Evolutionary conservation across 1,140 invertebrate genomes (phyloP).

Genomic region (Goniozus legneri): DNA sequence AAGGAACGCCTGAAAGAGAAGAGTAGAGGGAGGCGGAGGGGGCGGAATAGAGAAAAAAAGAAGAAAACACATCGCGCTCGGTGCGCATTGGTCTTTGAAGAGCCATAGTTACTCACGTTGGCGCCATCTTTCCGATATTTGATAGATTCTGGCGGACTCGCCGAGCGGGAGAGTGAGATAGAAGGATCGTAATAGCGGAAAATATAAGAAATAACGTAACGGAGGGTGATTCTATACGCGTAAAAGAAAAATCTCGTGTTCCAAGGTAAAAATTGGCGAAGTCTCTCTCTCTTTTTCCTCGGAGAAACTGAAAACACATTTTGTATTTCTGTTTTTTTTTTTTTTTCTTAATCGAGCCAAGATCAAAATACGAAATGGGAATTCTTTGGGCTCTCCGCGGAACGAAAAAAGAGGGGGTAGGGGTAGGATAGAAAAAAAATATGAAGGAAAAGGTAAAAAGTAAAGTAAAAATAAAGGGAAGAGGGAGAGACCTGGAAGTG

Average conservation of each 20-base stretch:
- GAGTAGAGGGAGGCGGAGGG: background rate
- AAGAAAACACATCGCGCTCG: slow-evolving; percentile 15
- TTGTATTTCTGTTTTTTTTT: too few species aligned
- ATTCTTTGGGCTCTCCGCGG: too few species aligned
- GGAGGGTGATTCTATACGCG: too few species aligned
- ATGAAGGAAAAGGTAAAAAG: too few species aligned
- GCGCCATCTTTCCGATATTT: slow-evolving; percentile 24
- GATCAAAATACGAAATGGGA: too few species aligned
- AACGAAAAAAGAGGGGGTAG: background rate
- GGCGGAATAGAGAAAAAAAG: slow-evolving; percentile 11
- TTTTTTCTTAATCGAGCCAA: too few species aligned
- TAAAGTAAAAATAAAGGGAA: too few species aligned
- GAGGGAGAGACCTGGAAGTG: slow-evolving; percentile 24
- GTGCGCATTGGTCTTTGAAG: slow-evolving; percentile 15
- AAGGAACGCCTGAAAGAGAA: background rate
- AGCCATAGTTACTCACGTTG: slow-evolving; percentile 22
- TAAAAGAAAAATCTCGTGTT: too few species aligned
- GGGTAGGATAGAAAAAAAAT: background rate
- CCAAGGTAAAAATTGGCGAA: too few species aligned
- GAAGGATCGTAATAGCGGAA: slow-evolving; percentile 6
- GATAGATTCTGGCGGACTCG: slow-evolving; percentile 21
- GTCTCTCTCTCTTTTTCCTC: too few species aligned
- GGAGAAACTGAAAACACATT: too few species aligned
- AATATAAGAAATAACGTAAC: slow-evolving; percentile 18
- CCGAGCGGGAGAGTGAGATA: background rate